Percentiles rank a stretch among this genome's conserved stretches.
Evolutionary conservation across 1,140 invertebrate species (phyloP).

Genomic region (Gryon sp.): DNA sequence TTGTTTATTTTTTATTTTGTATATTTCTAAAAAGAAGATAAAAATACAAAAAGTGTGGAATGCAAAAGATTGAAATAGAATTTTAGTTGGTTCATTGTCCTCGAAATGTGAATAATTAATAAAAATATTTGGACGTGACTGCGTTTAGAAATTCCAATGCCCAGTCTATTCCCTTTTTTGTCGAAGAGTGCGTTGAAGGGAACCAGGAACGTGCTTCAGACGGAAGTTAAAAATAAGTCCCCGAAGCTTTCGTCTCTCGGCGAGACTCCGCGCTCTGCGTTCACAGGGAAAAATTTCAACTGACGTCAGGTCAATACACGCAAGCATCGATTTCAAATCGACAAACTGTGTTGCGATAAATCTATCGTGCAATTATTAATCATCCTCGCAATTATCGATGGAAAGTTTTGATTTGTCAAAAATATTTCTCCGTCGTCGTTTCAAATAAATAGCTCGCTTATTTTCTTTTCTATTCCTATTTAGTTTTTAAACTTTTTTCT

Average conservation of each 20-base stretch:
- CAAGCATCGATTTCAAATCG: slow-evolving; percentile 19
- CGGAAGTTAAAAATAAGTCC: slow-evolving; percentile 33
- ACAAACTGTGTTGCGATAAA: slow-evolving; percentile 21
- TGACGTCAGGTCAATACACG: slow-evolving; percentile 29
- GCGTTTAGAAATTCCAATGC: not conserved
- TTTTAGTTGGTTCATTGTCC: too few species aligned
- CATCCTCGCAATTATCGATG: slow-evolving; percentile 8
- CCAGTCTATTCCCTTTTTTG: slow-evolving; percentile 14
- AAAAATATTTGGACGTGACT: not conserved
- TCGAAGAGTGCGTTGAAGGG: not conserved
- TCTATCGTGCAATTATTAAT: slow-evolving; percentile 18
- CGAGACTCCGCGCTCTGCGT: too few species aligned
- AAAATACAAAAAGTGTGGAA: too few species aligned
- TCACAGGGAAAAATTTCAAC: slow-evolving; percentile 16
- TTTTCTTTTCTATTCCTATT: not conserved
- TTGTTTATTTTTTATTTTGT: too few species aligned
- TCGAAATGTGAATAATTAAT: not conserved
- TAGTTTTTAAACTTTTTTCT: not conserved
- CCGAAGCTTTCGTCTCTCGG: slow-evolving; percentile 11
- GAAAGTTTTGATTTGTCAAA: too few species aligned
- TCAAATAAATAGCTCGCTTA: not conserved
- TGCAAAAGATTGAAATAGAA: too few species aligned
- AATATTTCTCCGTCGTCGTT: too few species aligned
- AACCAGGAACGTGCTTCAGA: not conserved
- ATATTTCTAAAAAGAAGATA: too few species aligned